Conservation (phyloP, 2,888 invertebrate genomes). For the Dinocampus coccinellae region DNA sequence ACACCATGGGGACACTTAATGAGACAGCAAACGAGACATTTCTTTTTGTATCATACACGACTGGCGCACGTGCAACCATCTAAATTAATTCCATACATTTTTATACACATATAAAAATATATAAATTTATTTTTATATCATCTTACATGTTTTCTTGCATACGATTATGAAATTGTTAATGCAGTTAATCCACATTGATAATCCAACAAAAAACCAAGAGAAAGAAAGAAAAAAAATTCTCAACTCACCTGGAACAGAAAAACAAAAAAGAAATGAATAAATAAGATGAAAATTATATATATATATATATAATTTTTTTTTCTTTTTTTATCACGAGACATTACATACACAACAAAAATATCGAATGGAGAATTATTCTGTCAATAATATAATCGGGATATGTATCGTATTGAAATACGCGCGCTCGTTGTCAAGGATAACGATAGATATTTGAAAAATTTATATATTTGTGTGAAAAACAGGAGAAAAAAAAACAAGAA, state of each 20-base stretch:
- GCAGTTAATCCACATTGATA: too few species aligned
- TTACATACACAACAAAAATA: too few species aligned
- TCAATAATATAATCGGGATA: too few species aligned
- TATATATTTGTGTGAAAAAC: background rate
- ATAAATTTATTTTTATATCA: background rate
- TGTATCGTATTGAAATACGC: background rate
- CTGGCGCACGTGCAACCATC: background rate
- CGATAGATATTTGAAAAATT: background rate
- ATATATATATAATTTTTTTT: too few species aligned
- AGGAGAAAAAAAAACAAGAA: background rate
- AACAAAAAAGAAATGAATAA: background rate
- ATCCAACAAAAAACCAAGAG: too few species aligned
- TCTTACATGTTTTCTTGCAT: too few species aligned
- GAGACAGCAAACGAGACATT: background rate
- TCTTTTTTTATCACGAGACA: too few species aligned
- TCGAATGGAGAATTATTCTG: too few species aligned
- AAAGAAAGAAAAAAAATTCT: conserved; percentile 2
- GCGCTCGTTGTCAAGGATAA: conserved; percentile 2
- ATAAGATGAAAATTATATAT: background rate
- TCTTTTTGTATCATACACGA: background rate
- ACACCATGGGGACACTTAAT: background rate
- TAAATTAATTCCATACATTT: background rate
- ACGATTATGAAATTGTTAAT: too few species aligned
- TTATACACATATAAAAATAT: background rate
- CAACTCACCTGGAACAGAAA: conserved; percentile 27